Base-by-base conservation (phyloP, 2,888 invertebrate genomes). In the Mechanitis mazaeus region DNA sequence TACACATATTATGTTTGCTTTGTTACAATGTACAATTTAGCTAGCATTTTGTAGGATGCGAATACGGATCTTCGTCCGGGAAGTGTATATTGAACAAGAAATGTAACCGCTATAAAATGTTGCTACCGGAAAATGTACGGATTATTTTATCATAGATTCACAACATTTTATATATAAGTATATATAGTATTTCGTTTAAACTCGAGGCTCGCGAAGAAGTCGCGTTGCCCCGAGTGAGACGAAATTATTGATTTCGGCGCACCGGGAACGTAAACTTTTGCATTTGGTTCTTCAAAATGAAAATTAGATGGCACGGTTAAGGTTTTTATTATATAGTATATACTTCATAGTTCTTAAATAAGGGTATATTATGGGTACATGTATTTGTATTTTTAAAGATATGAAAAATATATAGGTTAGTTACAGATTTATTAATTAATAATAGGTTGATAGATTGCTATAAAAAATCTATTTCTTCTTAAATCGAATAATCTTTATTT, bases 201-300 rank as follows among this genome's bases (percentile, higher is more conserved):
- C 56, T 59, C 63, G 59, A 66, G 64, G 67, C 69, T 68, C 65
- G 70, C 61, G 61, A 64, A 64, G 65, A 60, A 63, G 63, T 59
- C 64, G 63, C 68, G 66, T 60, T 61, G 64, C 71, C 69, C 71
- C 71, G 72, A 68, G 71, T 71, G 83, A 84, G 85, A 85, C 82
- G 76, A 79, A 81, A 78, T 83, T 88, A 88, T 87, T 82, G 87
- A 88, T 87, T 86, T 83, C 76, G 78, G 79, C 78, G 79, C 79
- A 78, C 75, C 75, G 75, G 69, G 73, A 75, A 77, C 77, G 77
- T 73, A 76, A 86, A 84, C 81, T 85, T 84, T 82, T 81, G 82
- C 83, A 80, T 81, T 79, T 74, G 20, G 31, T 59, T 47, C 54
- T 67, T 42, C 54, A 57, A 33, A 56, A 57, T 47, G 61, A 35